Evolutionary conservation across 2,797 vertebrate genomes (phyloP).

Genomic region (Acanthis flammea): DNA sequence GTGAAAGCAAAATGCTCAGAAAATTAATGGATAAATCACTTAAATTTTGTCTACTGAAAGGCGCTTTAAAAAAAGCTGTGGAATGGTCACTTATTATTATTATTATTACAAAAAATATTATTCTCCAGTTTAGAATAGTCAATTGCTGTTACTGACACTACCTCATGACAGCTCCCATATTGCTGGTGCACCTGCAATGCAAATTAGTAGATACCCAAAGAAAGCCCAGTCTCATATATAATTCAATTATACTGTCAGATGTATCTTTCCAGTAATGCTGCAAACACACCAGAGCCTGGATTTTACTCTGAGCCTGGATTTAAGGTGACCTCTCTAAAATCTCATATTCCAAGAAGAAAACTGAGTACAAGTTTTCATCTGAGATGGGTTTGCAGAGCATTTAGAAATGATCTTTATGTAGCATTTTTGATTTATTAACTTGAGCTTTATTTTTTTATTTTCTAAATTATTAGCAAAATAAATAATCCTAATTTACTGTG

Average conservation of each 20-base stretch:
- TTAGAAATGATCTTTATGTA: background rate
- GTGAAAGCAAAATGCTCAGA: background rate
- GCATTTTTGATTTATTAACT: background rate
- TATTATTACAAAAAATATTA: background rate
- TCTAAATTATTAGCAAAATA: background rate
- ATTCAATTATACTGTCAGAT: background rate
- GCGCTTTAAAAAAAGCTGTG: background rate
- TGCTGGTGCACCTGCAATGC: background rate
- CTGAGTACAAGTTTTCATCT: background rate
- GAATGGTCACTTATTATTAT: background rate
- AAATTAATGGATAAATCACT: background rate
- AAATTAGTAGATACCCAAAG: background rate
- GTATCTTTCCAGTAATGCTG: background rate
- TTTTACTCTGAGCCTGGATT: background rate
- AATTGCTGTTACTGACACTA: background rate
- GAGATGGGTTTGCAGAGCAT: background rate
- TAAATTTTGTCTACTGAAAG: background rate
- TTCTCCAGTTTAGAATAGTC: background rate
- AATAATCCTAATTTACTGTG: background rate
- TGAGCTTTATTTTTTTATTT: background rate
- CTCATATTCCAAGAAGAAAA: background rate
- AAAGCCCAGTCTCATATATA: background rate
- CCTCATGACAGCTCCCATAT: background rate
- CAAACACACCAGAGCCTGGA: background rate
- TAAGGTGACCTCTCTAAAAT: background rate